Base-by-base conservation (phyloP, 2,113 vertebrate species). In the Syngnathus scovelli region DNA sequence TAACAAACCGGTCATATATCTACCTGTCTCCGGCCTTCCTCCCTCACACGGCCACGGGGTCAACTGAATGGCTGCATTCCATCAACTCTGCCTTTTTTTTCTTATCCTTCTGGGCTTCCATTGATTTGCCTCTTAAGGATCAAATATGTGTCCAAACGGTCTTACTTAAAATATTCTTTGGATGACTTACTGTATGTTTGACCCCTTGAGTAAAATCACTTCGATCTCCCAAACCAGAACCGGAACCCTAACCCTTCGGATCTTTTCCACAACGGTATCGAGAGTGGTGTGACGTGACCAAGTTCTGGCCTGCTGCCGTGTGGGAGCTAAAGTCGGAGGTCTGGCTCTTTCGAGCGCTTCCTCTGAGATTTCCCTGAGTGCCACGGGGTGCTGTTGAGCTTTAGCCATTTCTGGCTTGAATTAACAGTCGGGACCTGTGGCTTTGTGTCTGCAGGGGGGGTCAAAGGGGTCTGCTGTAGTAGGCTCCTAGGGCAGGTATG, bases 1-100 rank as follows among this genome's bases (percentile, higher is more conserved):
- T 94, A 98, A 98, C 95, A 97, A 95, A 94, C 90, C 91, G 88
- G 90, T 92, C 91, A 98, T 98, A 96, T 95, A 97, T 98, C 95
- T 98, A 94, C 93, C 93, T 98, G 96, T 98, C 96, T 98, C 91
- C 80, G 9, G 86, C 89, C 91, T 98, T 98, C 95, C 95, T 95
- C 92, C 88, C 83, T 74, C 86, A 88, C 93, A 92, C 89, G 89
- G 88, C 93, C 93, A 92, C 85, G 91, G 92, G 94, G 95, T 95
- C 93, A 95, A 79, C 78, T 89, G 89, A 92, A 95, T 94, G 93
- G 90, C 91, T 89, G 90, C 90, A 93, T 94, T 94, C 92, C 91
- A 93, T 92, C 86, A 89, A 83, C 87, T 65, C 81, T 81, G 85
- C 74, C 85, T 72, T 89, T 85, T 66, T 52, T 44, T 46, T 46